A percentile compares a stretch with the other conserved stretches of the same genome.
These are phyloP conservation scores for Eupithecia vulgata DNA, from an alignment of 2,888 invertebrate species.

Conservation along the genomic window DNA sequence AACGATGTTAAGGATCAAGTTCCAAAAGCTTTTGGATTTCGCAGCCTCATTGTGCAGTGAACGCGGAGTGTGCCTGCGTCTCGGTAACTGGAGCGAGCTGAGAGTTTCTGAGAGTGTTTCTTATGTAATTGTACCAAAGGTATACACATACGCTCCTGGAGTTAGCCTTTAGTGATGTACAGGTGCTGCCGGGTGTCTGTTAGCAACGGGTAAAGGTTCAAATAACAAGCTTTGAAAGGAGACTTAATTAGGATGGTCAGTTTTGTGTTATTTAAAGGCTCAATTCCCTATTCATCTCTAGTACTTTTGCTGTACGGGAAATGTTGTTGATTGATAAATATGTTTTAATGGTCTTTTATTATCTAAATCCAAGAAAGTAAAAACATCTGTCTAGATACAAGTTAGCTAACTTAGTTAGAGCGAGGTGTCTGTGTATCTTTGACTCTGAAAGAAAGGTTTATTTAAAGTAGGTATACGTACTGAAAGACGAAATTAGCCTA, in stretches of 20 bases:
- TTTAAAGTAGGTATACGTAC: no score
- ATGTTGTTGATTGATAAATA: neutral
- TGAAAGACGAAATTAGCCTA: no score
- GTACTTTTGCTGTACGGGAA: neutral
- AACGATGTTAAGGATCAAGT: constrained; percentile 23
- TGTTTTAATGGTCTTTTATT: neutral
- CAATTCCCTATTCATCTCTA: neutral
- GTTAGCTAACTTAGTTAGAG: no score
- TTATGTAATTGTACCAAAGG: constrained; percentile 36
- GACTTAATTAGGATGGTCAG: neutral
- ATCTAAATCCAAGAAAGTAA: no score
- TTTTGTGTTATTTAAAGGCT: neutral
- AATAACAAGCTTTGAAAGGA: neutral
- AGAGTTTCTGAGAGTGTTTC: constrained; percentile 34
- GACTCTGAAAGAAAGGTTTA: no score
- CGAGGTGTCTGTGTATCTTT: no score
- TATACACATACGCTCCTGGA: constrained; percentile 18
- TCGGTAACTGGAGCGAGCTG: constrained; percentile 39
- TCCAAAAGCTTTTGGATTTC: constrained; percentile 29
- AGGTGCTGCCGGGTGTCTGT: neutral
- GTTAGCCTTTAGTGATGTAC: constrained; percentile 10
- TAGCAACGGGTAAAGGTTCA: neutral
- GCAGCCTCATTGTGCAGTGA: constrained; percentile 33
- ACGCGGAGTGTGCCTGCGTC: constrained; percentile 32
- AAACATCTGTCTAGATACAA: no score